A percentile compares a stretch with the other conserved stretches of the same genome.
These are phyloP conservation scores for Felis chaus DNA, from an alignment of 2,113 vertebrate species.

Conservation along the genomic window DNA sequence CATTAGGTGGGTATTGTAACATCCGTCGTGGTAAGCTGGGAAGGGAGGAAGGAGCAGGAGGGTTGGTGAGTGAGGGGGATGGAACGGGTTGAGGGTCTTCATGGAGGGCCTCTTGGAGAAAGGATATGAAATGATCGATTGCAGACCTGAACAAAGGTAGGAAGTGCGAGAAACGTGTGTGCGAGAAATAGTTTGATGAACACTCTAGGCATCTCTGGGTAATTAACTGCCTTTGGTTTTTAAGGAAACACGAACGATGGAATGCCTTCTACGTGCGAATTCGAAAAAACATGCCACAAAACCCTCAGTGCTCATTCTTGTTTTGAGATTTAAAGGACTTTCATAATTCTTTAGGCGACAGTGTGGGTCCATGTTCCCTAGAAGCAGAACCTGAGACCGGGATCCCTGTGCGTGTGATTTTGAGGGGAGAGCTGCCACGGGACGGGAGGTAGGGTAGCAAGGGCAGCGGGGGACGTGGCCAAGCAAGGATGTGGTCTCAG, in stretches of 20 bases:
- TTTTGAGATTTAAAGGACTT: background rate
- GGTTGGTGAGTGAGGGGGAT: background rate
- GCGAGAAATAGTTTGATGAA: background rate
- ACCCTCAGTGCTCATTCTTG: background rate
- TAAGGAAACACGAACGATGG: background rate
- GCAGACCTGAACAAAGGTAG: background rate
- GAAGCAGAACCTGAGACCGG: background rate
- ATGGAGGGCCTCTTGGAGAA: background rate
- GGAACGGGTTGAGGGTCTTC: background rate
- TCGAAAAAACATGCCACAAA: background rate
- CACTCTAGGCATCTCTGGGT: background rate
- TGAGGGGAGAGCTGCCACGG: background rate
- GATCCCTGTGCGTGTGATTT: background rate
- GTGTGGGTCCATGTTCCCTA: background rate
- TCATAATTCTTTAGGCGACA: background rate
- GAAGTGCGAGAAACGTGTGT: background rate
- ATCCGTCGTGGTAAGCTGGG: background rate
- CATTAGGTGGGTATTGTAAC: too few relatives aligned
- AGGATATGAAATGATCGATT: background rate
- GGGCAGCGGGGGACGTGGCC: too few relatives aligned
- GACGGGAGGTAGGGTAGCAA: background rate
- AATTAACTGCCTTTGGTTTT: background rate
- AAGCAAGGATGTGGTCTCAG: background rate
- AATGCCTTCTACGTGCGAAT: background rate
- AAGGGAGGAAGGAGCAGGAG: background rate